Evolutionary conservation across 2,797 vertebrate species (phyloP), one percentile per base, ranked within the genome.

Genomic region (Choloepus didactylus): DNA sequence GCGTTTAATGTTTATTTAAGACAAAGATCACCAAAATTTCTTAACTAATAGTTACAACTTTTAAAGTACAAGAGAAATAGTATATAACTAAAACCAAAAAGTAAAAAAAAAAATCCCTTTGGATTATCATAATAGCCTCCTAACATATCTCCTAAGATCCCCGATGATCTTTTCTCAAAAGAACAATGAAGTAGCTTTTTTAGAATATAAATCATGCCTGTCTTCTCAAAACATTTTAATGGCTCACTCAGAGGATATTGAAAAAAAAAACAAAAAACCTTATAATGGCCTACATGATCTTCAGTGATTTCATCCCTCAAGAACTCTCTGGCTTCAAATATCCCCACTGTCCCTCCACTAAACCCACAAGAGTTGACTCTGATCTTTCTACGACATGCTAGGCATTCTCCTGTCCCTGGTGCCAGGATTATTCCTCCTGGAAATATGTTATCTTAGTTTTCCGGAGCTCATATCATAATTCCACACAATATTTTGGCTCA

Each of bases 251-350:
- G 35, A 90, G 11, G 8, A 41, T 49, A 49, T 49, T 49, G 10
- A 10, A 49, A 49, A 49, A 49, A 10, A 49, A 49, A 49, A 79
- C 54, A 29, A 19, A 46, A 69, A 64, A 89, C 69, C 8, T 51
- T 35, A 9, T n/a, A 44, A 31, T 62, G 5, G 11, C 2, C 10
- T 76, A 5, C 27, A 25, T 38, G 0, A 0, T 1, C 23, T 10
- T 72, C 18, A 10, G 2, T 62, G 10, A 56, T 83, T 25, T 84
- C 14, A 56, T 62, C 18, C 18, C 29, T 1, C 10, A 49, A 49
- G 29, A 84, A 6, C 46, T 94, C 25, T 86, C 56, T 64, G 38
- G 25, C 2, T 12, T 81, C 5, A 75, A 15, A 59, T 12, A 8
- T 11, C 49, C 15, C 14, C 10, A 38, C 29, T 86, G 25, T 56